Base-by-base conservation (phyloP, 2,888 invertebrate genomes). In the Apomyelois bistriatella region DNA sequence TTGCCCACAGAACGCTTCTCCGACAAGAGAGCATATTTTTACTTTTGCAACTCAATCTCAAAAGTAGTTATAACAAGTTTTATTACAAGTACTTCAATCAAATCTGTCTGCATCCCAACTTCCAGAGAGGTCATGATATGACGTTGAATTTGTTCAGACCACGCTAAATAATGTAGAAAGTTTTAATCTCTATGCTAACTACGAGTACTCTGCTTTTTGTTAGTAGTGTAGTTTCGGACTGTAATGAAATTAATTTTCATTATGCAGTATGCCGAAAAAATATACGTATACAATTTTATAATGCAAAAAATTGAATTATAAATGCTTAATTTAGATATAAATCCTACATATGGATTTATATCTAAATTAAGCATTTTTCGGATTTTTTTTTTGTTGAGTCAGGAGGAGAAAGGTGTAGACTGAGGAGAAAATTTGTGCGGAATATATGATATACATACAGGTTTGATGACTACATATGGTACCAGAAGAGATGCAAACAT, bases 71-170 rank as follows among this genome's bases (percentile, higher is more conserved):
- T 40, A 40, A 40, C 40, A 43, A 52, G 36, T 52, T 43, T 52
- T 53, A 53, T 47, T 46, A 53, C 40, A 50, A 50, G 40, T 40
- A 15, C 41, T 32, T 40, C 40, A 40, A 50, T 50, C 40, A 50
- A 50, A 50, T 50, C 32, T 30, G 41, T 50, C 49, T 50, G 38
- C 49, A 40, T 40, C 41, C 32, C 32, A 46, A 46, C 30, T 46
- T 46, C 32, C 3, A 46, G 15, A 16, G 46, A 46, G 46, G 16
- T 32, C 46, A 46, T 32, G 32, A 46, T 46, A 46, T 43, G 42
- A 13, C 46, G 13, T 32, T 13, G 30, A 32, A 46, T 32, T 32
- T 30, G 13, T 46, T 46, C 32, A 32, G n/a, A 32, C 46, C 46
- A 16, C 30, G 46, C 46, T 46, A 16, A 46, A 46, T 46, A 46